phyloP scores from a whole-genome alignment of 2,888 invertebrate species.

The Agrotis segetum region DNA sequence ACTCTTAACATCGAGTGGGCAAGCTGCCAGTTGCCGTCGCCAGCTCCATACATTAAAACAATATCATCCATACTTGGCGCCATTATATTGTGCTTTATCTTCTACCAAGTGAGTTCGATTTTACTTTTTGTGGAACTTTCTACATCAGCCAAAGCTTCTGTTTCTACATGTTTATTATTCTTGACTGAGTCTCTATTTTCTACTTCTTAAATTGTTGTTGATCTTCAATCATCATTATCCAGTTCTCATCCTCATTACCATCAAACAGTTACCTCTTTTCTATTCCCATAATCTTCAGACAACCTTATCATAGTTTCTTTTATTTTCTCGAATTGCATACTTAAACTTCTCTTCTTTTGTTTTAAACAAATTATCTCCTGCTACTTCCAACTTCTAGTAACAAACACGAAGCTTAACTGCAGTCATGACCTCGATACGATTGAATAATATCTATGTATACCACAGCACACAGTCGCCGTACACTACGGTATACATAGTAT shows the following conservation, averaged over 20 bases:
- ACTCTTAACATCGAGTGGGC: background rate
- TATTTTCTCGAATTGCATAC: background rate
- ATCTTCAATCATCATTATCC: background rate
- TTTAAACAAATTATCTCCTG: background rate
- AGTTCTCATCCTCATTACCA: no score
- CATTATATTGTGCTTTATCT: background rate
- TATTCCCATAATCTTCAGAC: no score
- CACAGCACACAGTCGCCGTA: conserved; percentile 20
- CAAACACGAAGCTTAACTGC: conserved; percentile 26
- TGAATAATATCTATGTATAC: conserved; percentile 44
- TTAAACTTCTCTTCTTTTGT: background rate
- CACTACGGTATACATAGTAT: conserved; percentile 33
- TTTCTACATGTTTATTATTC: background rate
- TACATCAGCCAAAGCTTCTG: background rate
- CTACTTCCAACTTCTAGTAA: conserved; percentile 1
- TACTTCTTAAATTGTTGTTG: background rate
- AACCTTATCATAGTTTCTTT: no score
- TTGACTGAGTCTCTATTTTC: no score
- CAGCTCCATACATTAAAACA: background rate
- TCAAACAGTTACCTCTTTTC: no score
- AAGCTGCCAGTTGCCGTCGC: background rate
- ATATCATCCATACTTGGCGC: background rate
- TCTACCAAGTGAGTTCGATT: background rate
- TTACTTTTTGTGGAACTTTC: background rate
- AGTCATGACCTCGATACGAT: conserved; percentile 53